These are phyloP conservation scores for Heliconius sara DNA, from an alignment of 2,888 invertebrate genomes.

Conservation along the genomic window DNA sequence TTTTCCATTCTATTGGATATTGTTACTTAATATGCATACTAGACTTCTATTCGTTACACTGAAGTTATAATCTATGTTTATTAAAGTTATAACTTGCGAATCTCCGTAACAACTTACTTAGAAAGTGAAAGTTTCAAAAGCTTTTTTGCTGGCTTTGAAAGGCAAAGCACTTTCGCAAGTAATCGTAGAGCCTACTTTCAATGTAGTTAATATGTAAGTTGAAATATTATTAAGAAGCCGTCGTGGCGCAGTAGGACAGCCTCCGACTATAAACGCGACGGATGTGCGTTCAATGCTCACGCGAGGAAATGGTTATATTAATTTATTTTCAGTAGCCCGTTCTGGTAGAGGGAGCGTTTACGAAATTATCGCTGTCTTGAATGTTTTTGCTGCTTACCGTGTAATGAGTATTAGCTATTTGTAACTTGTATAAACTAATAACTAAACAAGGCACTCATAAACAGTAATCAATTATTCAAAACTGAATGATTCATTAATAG, in stretches of 20 bases:
- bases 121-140: constrained; percentile 15
- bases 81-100: constrained; percentile 13
- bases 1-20: not conserved
- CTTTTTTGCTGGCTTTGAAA: constrained; percentile 9
- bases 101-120: not conserved
- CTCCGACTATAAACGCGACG: too few relatives aligned
- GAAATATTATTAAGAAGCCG: not conserved
- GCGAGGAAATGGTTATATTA: too few relatives aligned
- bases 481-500: not conserved
- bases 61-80: constrained; percentile 23
- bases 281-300: too few relatives aligned
- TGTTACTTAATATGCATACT: not conserved
- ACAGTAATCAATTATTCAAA: constrained; percentile 12
- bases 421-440: not conserved
- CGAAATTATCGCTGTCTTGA: too few relatives aligned
- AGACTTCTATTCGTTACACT: not conserved
- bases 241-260: too few relatives aligned
- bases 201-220: not conserved
- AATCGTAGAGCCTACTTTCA: not conserved
- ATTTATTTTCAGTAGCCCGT: too few relatives aligned
- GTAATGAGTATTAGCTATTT: too few relatives aligned
- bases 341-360: too few relatives aligned
- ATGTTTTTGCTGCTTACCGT: too few relatives aligned
- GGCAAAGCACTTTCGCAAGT: constrained; percentile 5
- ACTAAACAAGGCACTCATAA: not conserved